These are phyloP conservation scores for Heliconius melpomene DNA, from an alignment of 1,140 invertebrate genomes.

Conservation along the genomic window DNA sequence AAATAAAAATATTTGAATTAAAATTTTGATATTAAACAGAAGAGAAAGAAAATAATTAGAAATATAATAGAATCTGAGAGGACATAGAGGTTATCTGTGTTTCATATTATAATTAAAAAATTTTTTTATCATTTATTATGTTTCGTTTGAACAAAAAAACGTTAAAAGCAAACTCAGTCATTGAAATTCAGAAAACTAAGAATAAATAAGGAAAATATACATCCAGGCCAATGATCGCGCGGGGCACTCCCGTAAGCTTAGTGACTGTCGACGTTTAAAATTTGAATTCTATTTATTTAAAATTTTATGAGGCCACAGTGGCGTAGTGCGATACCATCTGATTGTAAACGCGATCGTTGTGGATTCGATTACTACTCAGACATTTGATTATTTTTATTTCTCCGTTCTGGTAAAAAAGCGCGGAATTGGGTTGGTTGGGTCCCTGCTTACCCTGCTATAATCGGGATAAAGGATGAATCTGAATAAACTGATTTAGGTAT, in stretches of 20 bases:
- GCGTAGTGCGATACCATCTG: neutral
- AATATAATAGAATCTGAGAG: too few relatives aligned
- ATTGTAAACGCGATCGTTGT: neutral
- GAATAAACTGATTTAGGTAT: too few relatives aligned
- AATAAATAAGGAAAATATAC: constrained; percentile 10
- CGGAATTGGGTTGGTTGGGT: neutral
- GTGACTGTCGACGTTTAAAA: neutral
- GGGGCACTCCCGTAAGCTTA: neutral
- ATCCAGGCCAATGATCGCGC: neutral
- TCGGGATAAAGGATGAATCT: too few relatives aligned
- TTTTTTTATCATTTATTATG: neutral
- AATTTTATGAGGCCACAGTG: neutral
- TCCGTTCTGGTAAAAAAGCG: neutral
- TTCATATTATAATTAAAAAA: neutral
- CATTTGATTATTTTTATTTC: too few relatives aligned
- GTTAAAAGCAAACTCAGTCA: neutral
- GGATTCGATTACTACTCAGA: neutral
- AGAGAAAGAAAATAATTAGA: too few relatives aligned
- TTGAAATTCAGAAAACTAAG: neutral
- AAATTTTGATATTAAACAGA: neutral
- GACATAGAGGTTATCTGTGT: neutral
- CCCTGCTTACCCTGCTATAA: too few relatives aligned
- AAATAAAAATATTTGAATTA: neutral
- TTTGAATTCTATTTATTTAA: neutral
- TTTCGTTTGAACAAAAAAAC: neutral